phyloP scores from a whole-genome alignment of 2,113 vertebrate species.

The Phalacrocorax pelagicus region DNA sequence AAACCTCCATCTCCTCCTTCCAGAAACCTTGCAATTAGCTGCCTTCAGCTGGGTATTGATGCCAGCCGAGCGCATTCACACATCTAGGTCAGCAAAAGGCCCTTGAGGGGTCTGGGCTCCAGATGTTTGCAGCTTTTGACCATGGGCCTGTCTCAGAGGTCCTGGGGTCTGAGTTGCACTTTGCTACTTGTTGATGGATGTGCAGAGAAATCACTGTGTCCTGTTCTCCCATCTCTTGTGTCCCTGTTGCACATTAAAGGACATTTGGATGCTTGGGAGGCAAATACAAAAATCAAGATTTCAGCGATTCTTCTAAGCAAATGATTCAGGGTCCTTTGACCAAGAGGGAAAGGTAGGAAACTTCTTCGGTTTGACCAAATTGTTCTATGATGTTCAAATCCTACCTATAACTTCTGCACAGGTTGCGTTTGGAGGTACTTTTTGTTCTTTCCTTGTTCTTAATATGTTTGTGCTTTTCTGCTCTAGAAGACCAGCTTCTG shows the following conservation, averaged over 20 bases:
- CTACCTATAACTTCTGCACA: not conserved
- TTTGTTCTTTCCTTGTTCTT: not conserved
- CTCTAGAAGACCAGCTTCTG: not conserved
- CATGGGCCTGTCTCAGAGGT: not conserved
- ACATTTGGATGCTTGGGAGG: not conserved
- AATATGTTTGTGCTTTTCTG: not conserved
- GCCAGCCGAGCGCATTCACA: not conserved
- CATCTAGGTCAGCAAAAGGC: constrained; percentile 38
- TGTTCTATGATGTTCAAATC: not conserved
- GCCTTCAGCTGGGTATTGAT: constrained; percentile 39
- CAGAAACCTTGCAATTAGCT: constrained; percentile 55
- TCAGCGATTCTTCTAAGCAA: not conserved
- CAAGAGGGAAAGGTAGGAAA: not conserved
- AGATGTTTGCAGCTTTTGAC: constrained; percentile 9
- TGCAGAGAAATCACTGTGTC: not conserved
- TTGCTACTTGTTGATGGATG: not conserved
- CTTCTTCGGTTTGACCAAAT: not conserved
- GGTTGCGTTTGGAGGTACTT: not conserved
- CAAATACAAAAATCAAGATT: not conserved
- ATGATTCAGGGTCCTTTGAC: not conserved
- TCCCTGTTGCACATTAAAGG: not conserved
- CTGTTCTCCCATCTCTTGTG: not conserved
- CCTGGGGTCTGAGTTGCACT: not conserved
- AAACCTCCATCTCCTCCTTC: constrained; percentile 22
- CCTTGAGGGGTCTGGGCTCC: not conserved